Conservation (phyloP, 53 echinoderm and acorn worm species). For the Pentamera pediparva region DNA sequence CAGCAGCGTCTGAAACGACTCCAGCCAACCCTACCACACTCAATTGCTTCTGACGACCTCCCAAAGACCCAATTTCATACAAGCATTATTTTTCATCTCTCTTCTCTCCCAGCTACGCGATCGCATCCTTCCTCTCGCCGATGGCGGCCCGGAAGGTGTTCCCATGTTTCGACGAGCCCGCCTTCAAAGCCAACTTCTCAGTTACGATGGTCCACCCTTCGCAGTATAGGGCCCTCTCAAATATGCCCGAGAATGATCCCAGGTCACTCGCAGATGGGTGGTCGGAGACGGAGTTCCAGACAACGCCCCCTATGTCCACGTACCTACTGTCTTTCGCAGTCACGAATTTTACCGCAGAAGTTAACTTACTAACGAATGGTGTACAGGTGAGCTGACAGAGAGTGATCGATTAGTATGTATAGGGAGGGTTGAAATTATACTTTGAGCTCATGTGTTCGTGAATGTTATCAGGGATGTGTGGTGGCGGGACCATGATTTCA, state of each 20-base stretch:
- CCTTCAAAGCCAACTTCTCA: slow-evolving; percentile 82
- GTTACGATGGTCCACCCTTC: slow-evolving; percentile 64
- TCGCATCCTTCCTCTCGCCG: slow-evolving; percentile 82
- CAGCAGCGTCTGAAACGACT: too few relatives aligned
- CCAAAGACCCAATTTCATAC: neutral
- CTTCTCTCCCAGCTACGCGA: slow-evolving; percentile 47
- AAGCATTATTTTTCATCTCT: neutral
- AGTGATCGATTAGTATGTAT: neutral
- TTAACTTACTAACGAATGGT: slow-evolving; percentile 21
- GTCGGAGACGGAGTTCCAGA: slow-evolving; percentile 57
- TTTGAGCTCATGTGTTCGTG: neutral
- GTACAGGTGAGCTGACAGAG: slow-evolving; percentile 56
- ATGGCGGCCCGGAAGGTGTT: slow-evolving; percentile 66
- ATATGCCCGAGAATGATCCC: slow-evolving; percentile 52
- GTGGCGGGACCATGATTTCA: too few relatives aligned
- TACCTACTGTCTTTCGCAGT: slow-evolving; percentile 85
- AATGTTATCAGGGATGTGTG: too few relatives aligned
- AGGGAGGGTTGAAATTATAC: neutral
- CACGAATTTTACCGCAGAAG: slow-evolving; percentile 40
- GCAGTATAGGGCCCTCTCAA: slow-evolving; percentile 71
- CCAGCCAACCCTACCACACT: too few relatives aligned
- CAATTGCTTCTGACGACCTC: too few relatives aligned
- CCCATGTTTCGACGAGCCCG: slow-evolving; percentile 90
- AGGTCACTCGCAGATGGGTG: slow-evolving; percentile 12
- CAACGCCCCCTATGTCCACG: slow-evolving; percentile 88